Base-by-base conservation (phyloP, 2,888 invertebrate species). In the Synanthedon vespiformis region DNA sequence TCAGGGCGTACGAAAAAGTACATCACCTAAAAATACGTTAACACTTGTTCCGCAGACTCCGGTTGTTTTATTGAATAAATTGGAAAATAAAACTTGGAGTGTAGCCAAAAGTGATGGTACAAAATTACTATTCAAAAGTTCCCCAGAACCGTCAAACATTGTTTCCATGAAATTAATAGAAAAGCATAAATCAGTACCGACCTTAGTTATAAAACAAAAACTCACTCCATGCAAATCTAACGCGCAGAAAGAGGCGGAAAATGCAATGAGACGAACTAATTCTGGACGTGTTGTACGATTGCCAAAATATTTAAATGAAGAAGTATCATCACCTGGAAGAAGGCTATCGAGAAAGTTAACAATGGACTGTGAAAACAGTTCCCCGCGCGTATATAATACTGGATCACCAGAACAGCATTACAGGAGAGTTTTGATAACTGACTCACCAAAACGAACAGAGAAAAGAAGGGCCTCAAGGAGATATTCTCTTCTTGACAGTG, bases 1-100 rank as follows among this genome's bases (percentile, higher is more conserved):
- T 56, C 88, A 87, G 88, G 85, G 83, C 62, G 60, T 88, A 1
- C 77, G 68, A 22, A 87, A 86, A 62, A 78, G 75, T 61, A 84
- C 34, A 34, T 10, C 34, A 34, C 34, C 34, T 2, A 34, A 34
- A 34, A 34, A 34, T 34, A 34, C 34, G 34, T 10, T 34, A 34
- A 34, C 34, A 34, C 34, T 34, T 34, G 6, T 34, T 10, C 10
- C 34, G 34, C 34, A 34, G 34, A 34, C 10, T 2, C 34, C 34
- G 10, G 10, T 34, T 34, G 34, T 34, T 34, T 34, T 34, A 34
- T 6, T 34, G 10, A 34, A 34, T 34, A 34, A 34, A 40, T 71
- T 78, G 3, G 85, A 84, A 54, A 62, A 68, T 50, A 82, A 77
- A 51, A 81, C 78, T 56, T 88, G 88, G 88, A 85, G 83, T 63